Percentiles rank a stretch among this genome's conserved stretches.
Conservation (phyloP, 2,113 vertebrate species). For the Camelus dromedarius region DNA sequence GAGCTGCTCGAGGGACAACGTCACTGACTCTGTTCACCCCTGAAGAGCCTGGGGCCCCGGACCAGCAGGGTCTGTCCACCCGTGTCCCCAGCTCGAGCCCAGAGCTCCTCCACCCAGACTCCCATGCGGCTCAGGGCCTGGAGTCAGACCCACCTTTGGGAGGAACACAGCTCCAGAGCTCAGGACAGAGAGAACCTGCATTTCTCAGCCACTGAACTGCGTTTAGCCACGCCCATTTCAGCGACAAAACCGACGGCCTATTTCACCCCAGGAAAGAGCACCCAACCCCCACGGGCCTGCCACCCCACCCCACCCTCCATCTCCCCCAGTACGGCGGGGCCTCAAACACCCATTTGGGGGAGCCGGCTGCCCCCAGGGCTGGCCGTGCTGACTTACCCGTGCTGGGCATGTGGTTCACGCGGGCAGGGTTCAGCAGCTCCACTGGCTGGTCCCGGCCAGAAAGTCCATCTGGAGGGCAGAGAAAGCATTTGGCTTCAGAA, state of each 20-base stretch:
- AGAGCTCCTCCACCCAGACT: too few species aligned
- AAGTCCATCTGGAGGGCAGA: constrained; percentile 88
- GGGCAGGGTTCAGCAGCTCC: constrained; percentile 89
- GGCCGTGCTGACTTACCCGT: constrained; percentile 84
- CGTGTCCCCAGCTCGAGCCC: background rate
- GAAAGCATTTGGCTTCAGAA: constrained; percentile 67
- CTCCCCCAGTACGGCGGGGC: background rate
- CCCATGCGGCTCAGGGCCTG: fast-evolving
- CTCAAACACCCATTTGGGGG: background rate
- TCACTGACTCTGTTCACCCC: fast-evolving
- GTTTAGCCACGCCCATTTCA: fast-evolving
- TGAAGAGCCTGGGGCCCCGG: fast-evolving
- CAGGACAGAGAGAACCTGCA: fast-evolving
- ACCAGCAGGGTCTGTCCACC: fast-evolving
- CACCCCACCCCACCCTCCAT: fast-evolving
- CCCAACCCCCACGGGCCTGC: fast-evolving
- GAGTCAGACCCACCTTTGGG: background rate
- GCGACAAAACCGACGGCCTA: fast-evolving
- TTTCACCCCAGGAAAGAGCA: background rate
- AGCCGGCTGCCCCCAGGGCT: fast-evolving
- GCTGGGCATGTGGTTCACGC: constrained; percentile 90
- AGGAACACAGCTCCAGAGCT: background rate
- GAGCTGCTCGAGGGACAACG: background rate
- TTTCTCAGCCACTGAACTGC: background rate
- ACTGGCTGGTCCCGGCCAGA: constrained; percentile 91